These are phyloP conservation scores for Drosophila virilis DNA, from an alignment of 1,140 invertebrate genomes.

Conservation along the genomic window DNA sequence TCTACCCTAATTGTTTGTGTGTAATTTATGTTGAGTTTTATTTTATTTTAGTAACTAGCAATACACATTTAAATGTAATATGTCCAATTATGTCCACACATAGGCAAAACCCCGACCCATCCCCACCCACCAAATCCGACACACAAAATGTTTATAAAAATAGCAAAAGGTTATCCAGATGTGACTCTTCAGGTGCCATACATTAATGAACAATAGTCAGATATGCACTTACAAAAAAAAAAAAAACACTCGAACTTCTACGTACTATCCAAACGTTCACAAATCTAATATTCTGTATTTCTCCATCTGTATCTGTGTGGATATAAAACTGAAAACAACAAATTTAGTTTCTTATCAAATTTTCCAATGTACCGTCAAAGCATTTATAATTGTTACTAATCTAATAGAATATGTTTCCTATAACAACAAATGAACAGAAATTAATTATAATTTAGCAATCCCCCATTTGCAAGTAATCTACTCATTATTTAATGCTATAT, in stretches of 20 bases:
- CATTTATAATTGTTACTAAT: constrained; percentile 81
- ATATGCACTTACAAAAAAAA: constrained; percentile 16
- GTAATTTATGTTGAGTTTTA: constrained; percentile 77
- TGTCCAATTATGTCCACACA: constrained; percentile 51
- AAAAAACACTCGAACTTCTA: constrained; percentile 16
- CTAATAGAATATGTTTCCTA: constrained; percentile 62
- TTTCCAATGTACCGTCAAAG: constrained; percentile 82
- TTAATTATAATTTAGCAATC: constrained; percentile 40
- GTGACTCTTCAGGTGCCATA: constrained; percentile 79
- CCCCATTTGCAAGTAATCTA: constrained; percentile 26
- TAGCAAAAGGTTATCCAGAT: constrained; percentile 50
- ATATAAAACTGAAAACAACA: constrained; percentile 24
- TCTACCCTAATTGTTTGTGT: constrained; percentile 71
- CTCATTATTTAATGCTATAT: constrained; percentile 27
- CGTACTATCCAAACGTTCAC: neutral
- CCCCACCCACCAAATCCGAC: neutral
- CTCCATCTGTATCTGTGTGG: constrained; percentile 17
- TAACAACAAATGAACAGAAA: constrained; percentile 35
- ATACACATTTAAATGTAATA: constrained; percentile 12
- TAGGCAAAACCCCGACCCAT: constrained; percentile 21
- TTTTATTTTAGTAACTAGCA: constrained; percentile 42
- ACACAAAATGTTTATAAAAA: constrained; percentile 19
- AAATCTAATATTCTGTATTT: constrained; percentile 5
- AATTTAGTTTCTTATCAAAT: constrained; percentile 72
- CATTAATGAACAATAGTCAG: constrained; percentile 63